Conservation (phyloP, 2,888 invertebrate genomes). For the Drosophila borealis region DNA sequence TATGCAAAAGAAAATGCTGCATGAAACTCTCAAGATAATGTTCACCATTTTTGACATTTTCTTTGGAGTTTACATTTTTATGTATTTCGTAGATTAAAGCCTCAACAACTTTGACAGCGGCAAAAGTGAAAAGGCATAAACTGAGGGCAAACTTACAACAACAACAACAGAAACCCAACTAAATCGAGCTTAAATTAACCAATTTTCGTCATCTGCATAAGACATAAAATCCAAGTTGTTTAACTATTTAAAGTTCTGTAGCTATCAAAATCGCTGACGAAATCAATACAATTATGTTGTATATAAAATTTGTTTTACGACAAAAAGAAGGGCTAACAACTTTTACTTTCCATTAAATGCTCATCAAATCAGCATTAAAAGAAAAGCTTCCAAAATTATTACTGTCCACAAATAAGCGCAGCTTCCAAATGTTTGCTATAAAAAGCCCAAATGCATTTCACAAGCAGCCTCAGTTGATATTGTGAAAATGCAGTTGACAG, state of each 20-base stretch:
- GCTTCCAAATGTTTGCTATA: constrained; percentile 33
- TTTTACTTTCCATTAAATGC: constrained; percentile 39
- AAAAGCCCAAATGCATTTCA: constrained; percentile 30
- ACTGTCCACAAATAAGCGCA: neutral
- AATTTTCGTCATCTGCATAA: constrained; percentile 22
- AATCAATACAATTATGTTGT: constrained; percentile 11
- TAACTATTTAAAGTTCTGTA: constrained; percentile 32
- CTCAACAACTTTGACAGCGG: constrained; percentile 17
- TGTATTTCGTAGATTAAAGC: constrained; percentile 43
- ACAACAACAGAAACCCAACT: neutral
- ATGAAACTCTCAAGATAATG: constrained; percentile 62
- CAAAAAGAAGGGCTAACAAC: constrained; percentile 10
- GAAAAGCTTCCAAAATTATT: constrained; percentile 3
- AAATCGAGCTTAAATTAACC: constrained; percentile 10
- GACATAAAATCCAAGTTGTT: constrained; percentile 20
- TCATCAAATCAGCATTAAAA: constrained; percentile 30
- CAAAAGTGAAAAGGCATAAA: constrained; percentile 18
- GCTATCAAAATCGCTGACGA: constrained; percentile 3
- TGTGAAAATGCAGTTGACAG: constrained; percentile 41
- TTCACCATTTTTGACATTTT: constrained; percentile 57
- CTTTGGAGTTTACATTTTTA: constrained; percentile 32
- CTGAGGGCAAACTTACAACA: neutral
- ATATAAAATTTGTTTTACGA: constrained; percentile 1
- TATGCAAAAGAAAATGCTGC: constrained; percentile 72
- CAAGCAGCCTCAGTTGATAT: constrained; percentile 22